A percentile compares a stretch with the other conserved stretches of the same genome.
These are phyloP conservation scores for Heterodera filipjevi DNA, from an alignment of 2,888 invertebrate genomes.

Conservation along the genomic window DNA sequence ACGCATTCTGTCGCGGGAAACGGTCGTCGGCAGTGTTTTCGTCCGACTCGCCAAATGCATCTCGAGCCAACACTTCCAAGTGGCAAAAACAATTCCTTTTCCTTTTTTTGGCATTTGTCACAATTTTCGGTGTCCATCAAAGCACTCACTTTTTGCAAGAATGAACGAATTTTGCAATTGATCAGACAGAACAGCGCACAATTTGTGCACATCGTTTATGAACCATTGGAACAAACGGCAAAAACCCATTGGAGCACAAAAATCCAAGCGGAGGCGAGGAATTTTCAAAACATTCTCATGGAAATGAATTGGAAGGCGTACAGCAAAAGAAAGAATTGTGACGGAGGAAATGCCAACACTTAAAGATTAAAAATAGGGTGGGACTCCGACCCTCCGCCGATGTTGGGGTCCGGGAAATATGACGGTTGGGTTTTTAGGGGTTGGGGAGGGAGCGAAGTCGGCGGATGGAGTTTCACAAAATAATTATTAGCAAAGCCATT, in stretches of 20 bases:
- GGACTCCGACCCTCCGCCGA: too few relatives aligned
- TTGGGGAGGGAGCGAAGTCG: too few relatives aligned
- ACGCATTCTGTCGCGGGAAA: not conserved
- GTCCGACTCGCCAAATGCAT: not conserved
- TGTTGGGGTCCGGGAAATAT: too few relatives aligned
- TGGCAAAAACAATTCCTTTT: not conserved
- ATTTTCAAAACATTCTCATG: not conserved
- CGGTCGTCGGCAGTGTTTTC: not conserved
- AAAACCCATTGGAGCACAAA: not conserved
- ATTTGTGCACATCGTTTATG: not conserved
- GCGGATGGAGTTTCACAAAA: too few relatives aligned
- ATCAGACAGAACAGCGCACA: not conserved
- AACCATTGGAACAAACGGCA: not conserved
- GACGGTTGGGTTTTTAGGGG: too few relatives aligned
- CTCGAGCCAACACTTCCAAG: not conserved
- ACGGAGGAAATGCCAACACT: not conserved
- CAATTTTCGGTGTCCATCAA: not conserved
- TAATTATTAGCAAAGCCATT: too few relatives aligned
- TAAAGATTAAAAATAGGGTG: too few relatives aligned
- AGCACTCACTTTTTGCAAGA: not conserved
- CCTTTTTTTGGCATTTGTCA: not conserved
- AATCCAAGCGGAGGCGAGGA: not conserved
- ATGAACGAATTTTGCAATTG: not conserved
- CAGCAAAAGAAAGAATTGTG: not conserved
- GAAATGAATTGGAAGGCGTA: not conserved